These are phyloP conservation scores for Stenchaetothrips biformis DNA, from an alignment of 2,888 invertebrate species.

Conservation along the genomic window DNA sequence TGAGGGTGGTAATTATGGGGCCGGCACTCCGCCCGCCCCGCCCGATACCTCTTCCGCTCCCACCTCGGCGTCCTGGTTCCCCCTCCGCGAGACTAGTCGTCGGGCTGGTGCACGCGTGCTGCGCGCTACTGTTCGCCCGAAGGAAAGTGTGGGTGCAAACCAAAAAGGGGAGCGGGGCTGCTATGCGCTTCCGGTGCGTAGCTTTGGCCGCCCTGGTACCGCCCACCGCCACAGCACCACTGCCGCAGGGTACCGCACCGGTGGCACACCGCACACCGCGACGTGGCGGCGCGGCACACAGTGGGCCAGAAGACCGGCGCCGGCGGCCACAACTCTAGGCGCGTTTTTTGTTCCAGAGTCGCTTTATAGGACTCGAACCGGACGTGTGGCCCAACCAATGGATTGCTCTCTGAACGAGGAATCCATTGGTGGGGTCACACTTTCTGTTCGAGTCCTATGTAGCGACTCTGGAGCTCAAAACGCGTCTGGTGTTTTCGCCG, in stretches of 20 bases:
- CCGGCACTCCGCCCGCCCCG: background rate
- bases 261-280: no score
- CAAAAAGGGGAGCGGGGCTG: background rate
- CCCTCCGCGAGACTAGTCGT: background rate
- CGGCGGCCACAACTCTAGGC: no score
- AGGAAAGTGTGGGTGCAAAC: background rate
- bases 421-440: no score
- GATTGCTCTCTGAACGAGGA: no score
- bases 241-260: background rate
- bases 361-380: no score
- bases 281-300: background rate
- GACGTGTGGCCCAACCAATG: no score
- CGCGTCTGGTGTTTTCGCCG: no score
- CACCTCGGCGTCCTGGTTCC: background rate
- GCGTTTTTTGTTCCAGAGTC: no score
- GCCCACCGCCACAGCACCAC: background rate
- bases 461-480: no score
- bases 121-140: background rate
- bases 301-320: no score
- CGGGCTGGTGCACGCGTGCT: background rate
- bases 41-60: background rate
- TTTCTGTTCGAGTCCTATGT: no score
- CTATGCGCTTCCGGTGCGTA: background rate
- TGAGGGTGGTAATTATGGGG: background rate
- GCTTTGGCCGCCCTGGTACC: background rate